These are phyloP conservation scores for Corythornis leucogaster DNA, from an alignment of 2,797 vertebrate species.

Conservation along the genomic window DNA sequence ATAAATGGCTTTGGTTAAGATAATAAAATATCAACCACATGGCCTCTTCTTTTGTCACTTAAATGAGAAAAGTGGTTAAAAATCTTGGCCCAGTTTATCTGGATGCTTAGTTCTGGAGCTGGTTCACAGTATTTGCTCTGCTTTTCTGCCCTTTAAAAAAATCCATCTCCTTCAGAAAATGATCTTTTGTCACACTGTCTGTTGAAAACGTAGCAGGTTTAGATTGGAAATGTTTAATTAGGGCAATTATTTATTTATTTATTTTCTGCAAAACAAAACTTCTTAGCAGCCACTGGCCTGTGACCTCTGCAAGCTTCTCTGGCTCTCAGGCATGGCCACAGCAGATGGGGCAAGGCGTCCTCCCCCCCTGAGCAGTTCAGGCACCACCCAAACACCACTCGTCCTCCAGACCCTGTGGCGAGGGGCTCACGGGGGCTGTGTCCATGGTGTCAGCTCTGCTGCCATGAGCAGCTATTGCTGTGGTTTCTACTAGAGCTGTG, in stretches of 20 bases:
- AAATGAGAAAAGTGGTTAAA: neutral
- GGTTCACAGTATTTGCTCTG: neutral
- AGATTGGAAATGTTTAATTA: neutral
- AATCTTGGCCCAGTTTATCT: neutral
- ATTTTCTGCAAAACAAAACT: neutral
- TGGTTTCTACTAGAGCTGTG: neutral
- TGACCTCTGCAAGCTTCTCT: neutral
- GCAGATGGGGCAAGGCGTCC: neutral
- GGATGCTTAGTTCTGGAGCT: neutral
- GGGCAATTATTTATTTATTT: neutral
- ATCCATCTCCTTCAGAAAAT: neutral
- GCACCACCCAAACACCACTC: neutral
- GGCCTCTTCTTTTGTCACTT: neutral
- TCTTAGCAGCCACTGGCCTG: neutral
- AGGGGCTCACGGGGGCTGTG: neutral
- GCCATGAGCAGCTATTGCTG: neutral
- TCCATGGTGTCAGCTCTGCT: neutral
- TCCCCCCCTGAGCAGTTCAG: neutral
- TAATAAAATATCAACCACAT: neutral
- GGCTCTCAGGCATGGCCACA: neutral
- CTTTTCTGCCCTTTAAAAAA: neutral
- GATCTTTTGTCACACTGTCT: neutral
- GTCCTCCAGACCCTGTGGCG: neutral
- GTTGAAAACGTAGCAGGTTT: neutral
- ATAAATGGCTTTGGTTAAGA: neutral